These are phyloP conservation scores for Drosophila ironensis DNA, from an alignment of 1,140 invertebrate genomes.

Conservation along the genomic window DNA sequence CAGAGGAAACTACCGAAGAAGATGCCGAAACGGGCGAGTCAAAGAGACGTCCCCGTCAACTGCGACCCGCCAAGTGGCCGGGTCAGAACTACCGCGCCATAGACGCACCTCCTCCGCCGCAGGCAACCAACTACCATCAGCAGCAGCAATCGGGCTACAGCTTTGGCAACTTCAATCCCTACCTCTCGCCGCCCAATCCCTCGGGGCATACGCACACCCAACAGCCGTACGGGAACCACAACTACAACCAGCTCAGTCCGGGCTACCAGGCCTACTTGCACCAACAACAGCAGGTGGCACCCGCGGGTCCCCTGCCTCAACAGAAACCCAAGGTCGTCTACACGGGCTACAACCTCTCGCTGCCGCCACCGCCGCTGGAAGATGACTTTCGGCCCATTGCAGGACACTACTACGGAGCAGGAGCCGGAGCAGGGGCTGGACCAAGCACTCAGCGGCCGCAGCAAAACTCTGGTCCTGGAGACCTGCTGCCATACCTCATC, in stretches of 20 bases:
- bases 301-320: slow-evolving; percentile 9
- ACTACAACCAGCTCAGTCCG: slow-evolving; percentile 53
- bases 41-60: slow-evolving; percentile 55
- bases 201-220: slow-evolving; percentile 5
- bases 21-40: slow-evolving; percentile 52
- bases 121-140: slow-evolving; percentile 1
- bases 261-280: slow-evolving; percentile 46
- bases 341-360: slow-evolving; percentile 70
- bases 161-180: slow-evolving; percentile 72
- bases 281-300: slow-evolving; percentile 33
- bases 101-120: slow-evolving; percentile 35
- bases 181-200: slow-evolving; percentile 60
- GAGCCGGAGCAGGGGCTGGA: not conserved
- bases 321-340: slow-evolving; percentile 56
- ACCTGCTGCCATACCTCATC: slow-evolving; percentile 68
- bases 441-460: slow-evolving; percentile 29
- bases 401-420: slow-evolving; percentile 62
- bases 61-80: slow-evolving; percentile 57
- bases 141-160: slow-evolving; percentile 44
- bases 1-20: slow-evolving; percentile 10
- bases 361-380: slow-evolving; percentile 61
- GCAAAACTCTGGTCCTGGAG: slow-evolving; percentile 18
- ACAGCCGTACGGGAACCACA: slow-evolving; percentile 22
- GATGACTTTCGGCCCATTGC: slow-evolving; percentile 72
- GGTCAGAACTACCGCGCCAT: slow-evolving; percentile 52